Conservation (phyloP, 37 sponge, comb jelly and placozoan species). For the Amphimedon queenslandica region DNA sequence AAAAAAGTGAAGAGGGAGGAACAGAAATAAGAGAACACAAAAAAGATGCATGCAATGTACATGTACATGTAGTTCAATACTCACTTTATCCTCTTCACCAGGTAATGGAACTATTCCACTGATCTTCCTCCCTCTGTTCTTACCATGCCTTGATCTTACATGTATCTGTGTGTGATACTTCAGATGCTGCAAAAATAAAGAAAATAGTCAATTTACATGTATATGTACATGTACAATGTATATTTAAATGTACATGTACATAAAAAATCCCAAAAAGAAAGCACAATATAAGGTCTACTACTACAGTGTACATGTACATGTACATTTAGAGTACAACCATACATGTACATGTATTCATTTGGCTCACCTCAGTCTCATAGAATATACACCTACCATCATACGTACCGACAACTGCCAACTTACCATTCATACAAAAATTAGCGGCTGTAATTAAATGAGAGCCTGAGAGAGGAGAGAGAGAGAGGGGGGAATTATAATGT, state of each 20-base stretch:
- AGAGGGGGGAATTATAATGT: background rate
- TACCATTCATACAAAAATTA: constrained; percentile 92
- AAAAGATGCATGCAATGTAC: too few species aligned
- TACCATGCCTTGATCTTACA: constrained; percentile 84
- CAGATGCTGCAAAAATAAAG: constrained; percentile 57
- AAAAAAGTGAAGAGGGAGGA: too few species aligned
- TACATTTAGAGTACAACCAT: too few species aligned
- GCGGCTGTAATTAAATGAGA: constrained; percentile 92
- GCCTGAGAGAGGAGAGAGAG: constrained; percentile 17
- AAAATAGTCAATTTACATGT: background rate
- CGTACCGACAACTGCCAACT: constrained; percentile 86
- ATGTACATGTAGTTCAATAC: too few species aligned
- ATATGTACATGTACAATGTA: background rate
- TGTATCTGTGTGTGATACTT: constrained; percentile 98
- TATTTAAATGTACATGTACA: background rate
- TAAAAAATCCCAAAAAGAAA: too few species aligned
- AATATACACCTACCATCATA: constrained; percentile 96
- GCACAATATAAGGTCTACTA: too few species aligned
- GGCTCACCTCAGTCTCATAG: constrained; percentile 89
- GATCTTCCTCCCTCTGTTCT: constrained; percentile 90
- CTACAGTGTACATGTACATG: background rate
- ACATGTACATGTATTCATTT: too few species aligned
- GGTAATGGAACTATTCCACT: constrained; percentile 91
- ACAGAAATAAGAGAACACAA: background rate
- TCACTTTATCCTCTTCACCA: constrained; percentile 84